Evolutionary conservation across 1,140 invertebrate genomes (phyloP).

Genomic region (Drepana arcuata): DNA sequence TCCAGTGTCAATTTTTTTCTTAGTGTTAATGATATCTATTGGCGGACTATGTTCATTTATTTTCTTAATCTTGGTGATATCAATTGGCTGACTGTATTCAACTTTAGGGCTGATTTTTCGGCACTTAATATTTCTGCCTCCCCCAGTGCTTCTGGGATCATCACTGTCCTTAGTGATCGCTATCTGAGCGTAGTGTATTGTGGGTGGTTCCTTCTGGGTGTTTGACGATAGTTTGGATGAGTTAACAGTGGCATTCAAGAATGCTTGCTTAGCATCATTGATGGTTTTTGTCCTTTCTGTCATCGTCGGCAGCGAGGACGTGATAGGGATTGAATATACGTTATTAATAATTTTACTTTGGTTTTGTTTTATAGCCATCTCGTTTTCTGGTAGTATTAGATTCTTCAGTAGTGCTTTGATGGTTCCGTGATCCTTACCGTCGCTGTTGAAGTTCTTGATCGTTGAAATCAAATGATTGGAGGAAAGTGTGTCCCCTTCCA

Average conservation of each 20-base stretch:
- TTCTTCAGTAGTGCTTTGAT: slow-evolving; percentile 53
- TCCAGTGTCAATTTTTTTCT: slow-evolving; percentile 47
- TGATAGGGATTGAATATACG: slow-evolving; percentile 49
- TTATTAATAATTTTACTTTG: slow-evolving; percentile 38
- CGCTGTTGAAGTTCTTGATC: slow-evolving; percentile 38
- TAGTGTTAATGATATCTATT: slow-evolving; percentile 24
- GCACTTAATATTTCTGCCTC: slow-evolving; percentile 39
- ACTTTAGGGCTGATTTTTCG: no score
- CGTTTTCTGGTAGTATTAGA: slow-evolving; percentile 46
- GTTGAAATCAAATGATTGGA: slow-evolving; percentile 46
- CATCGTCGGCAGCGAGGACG: slow-evolving; percentile 26
- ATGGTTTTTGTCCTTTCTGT: slow-evolving; percentile 40
- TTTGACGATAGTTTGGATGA: slow-evolving; percentile 9
- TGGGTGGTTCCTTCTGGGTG: slow-evolving; percentile 24
- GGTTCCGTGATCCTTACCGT: slow-evolving; percentile 43
- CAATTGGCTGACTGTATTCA: no score
- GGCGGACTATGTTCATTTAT: no score
- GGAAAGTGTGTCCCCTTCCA: slow-evolving; percentile 50
- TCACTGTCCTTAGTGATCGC: slow-evolving; percentile 52
- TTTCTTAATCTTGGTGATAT: no score
- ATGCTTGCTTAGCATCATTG: slow-evolving; percentile 48
- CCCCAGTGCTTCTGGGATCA: slow-evolving; percentile 63
- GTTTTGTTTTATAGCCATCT: slow-evolving; percentile 61
- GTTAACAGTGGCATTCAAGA: slow-evolving; percentile 42
- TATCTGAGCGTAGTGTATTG: slow-evolving; percentile 60